Evolutionary conservation across 2,888 invertebrate species (phyloP), one percentile per base, ranked within the genome.

Genomic region (Parochlus steinenii): DNA sequence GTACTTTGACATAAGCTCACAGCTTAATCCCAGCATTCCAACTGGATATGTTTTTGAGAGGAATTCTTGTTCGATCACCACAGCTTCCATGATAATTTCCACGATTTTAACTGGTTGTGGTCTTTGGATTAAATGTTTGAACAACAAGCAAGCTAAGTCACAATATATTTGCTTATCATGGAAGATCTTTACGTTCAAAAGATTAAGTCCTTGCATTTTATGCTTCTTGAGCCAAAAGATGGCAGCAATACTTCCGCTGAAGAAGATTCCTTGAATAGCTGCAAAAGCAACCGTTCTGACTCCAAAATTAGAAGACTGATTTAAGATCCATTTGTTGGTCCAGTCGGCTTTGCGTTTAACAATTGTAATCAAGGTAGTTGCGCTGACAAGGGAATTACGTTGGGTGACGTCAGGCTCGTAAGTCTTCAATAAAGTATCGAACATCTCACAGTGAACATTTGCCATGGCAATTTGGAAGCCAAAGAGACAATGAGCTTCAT

Each of bases 391-490:
- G 51, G 73, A 85, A 10, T 87, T 78, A 48, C 79, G 82, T 57
- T 97, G 75, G 39, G 69, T 62, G 1, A 79, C 69, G 52, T 95
- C 87, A 37, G 71, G 72, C 43, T 98, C 81, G 54, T 97, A 98
- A 0, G 95, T 92, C 50, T 99, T 93, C 53, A 98, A 98, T 3
- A 98, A 69, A 37, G 93, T 65, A 41, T 93, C 93, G 62, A 99
- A 99, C 97, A 98, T 99, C 64, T 99, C 98, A 0, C 95, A 95
- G 56, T 98, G 98, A 6, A 99, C 85, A 66, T 99, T 99, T 61
- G 99, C 98, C 69, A 98, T 98, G 5, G 97, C 93, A 40, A 97
- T 86, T 63, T 99, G 98, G 56, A 97, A 98, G 6, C 97, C 97
- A 58, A 99, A 99, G 59, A 98, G 99, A 56, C 82, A 98, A 27